These are phyloP conservation scores for Cheilosia pagana DNA, from an alignment of 2,888 invertebrate species.

Conservation along the genomic window DNA sequence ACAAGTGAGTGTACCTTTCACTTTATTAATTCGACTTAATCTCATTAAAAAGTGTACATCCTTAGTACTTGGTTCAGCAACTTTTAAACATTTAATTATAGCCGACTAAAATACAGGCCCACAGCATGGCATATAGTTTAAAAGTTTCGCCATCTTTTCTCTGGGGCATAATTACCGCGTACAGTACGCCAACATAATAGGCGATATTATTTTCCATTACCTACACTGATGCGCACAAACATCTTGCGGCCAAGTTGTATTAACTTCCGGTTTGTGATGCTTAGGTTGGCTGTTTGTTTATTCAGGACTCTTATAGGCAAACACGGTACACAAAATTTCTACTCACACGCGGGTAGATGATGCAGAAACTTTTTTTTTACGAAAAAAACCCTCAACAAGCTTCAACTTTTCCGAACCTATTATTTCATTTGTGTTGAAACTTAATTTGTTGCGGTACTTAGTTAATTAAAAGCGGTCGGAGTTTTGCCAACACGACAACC, in stretches of 20 bases:
- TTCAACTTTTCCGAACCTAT: constrained; percentile 41
- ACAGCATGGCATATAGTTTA: no score
- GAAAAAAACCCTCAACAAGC: constrained; percentile 1
- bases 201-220: not conserved
- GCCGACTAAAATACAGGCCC: no score
- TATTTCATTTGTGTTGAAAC: not conserved
- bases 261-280: constrained; percentile 62
- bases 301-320: constrained; percentile 58
- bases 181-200: no score
- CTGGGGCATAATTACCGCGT: no score
- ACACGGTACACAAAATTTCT: constrained; percentile 50
- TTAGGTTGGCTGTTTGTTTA: constrained; percentile 54
- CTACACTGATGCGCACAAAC: not conserved
- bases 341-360: constrained; percentile 16
- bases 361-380: constrained; percentile 18
- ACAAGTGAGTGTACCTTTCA: no score
- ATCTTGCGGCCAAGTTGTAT: constrained; percentile 39
- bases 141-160: no score
- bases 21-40: no score
- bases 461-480: constrained; percentile 49
- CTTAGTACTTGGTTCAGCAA: no score
- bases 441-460: constrained; percentile 44
- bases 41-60: no score
- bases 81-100: no score
- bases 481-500: constrained; percentile 47